Base-by-base conservation (phyloP, 2,113 vertebrate species). In the Candoia aspera region DNA sequence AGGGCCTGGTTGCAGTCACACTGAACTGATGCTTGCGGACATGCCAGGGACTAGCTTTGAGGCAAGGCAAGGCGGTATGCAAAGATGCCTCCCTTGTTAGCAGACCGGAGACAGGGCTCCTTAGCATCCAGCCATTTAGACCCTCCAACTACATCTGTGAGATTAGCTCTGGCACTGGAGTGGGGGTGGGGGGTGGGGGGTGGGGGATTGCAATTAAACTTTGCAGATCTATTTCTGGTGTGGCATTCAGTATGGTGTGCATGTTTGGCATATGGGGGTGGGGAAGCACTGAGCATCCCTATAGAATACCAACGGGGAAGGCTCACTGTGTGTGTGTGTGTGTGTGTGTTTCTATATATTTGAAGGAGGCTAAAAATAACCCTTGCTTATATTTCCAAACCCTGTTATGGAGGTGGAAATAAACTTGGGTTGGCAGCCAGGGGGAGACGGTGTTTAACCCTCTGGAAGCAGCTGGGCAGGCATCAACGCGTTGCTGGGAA, bases 301-400 rank as follows among this genome's bases (percentile, higher is more conserved):
- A 64, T 6, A 21, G 88, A n/a, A 53, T 68, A 46, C 24, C 62
- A 89, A 68, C 46, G 26, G 9, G 46, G 60, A 88, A 59, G 86
- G 6, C 17, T 62, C 26, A 6, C 11, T 12, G n/a, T 37, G 73
- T 19, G 10, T 79, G 73, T 49, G 84, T 13, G 53, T 29, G 26
- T 12, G 6, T 19, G 85, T 54, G 58, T 37, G 68, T 46, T 37
- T 24, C 58, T 23, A n/a, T 37, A 85, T 87, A 53, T 87, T 55
- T 24, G 91, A 57, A 55, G 21, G 85, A 57, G 13, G 91, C 85
- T 87, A 91, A 91, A 91, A 87, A 91, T 91, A 91, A 29, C 85
- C 60, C 60, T 17, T 62, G 3, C 26, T 91, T 55, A 87, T 68
- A 73, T 57, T 62, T 55, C 84, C 84, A 1, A 57, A 24, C 79